Evolutionary conservation across 2,888 invertebrate genomes (phyloP).

Genomic region (Holacanthella duospinosa): DNA sequence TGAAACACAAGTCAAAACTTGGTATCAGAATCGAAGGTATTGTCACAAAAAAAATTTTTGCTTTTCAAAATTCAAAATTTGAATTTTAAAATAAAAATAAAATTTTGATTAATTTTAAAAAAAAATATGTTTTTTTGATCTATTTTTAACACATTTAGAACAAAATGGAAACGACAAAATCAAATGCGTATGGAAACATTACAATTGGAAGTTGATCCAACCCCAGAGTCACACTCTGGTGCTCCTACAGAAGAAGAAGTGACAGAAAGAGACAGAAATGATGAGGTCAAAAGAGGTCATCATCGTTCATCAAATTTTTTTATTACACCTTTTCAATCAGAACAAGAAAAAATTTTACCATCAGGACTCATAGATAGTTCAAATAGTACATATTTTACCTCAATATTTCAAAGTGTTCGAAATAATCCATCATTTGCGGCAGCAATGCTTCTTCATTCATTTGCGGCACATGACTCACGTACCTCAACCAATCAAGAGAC

Average conservation of each 20-base stretch:
- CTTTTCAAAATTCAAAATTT: not conserved
- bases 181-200: constrained; percentile 74
- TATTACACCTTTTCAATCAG: not conserved
- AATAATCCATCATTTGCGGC: not conserved
- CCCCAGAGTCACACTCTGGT: not conserved
- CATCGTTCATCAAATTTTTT: not conserved
- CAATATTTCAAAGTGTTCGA: not conserved
- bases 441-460: not conserved
- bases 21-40: constrained; percentile 83
- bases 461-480: not conserved
- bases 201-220: constrained; percentile 55
- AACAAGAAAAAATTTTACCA: not conserved
- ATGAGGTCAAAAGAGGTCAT: not conserved
- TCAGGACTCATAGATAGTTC: not conserved
- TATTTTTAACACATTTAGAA: no score
- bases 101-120: not conserved
- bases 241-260: not conserved
- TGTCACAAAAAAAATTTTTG: constrained; percentile 25
- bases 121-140: no score
- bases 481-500: no score
- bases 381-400: not conserved
- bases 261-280: not conserved
- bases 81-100: not conserved
- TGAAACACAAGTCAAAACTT: constrained; percentile 91
- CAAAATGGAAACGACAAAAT: constrained; percentile 52